Evolutionary conservation across 2,888 invertebrate species (phyloP), one percentile per base, ranked within the genome.

Genomic region (Leptura quadrifasciata): DNA sequence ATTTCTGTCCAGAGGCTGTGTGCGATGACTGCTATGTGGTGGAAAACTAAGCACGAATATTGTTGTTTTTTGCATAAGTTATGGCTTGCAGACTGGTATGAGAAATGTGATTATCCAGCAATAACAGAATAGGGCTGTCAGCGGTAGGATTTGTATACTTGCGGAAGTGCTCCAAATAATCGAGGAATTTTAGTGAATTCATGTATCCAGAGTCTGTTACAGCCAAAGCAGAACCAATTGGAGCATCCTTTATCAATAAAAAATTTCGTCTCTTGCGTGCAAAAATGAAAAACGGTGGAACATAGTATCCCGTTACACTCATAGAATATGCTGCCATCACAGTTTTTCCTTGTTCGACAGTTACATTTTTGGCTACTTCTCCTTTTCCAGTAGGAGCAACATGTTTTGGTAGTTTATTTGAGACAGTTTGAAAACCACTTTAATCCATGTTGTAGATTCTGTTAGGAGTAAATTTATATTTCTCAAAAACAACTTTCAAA

Each of bases 231-330:
- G 75, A 54, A 27, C 75, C 75, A n/a, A 72, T 72, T 12, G 77
- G 72, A 9, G 74, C 58, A 27, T 74, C 71, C 74, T 74, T 84
- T 64, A 85, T 78, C 72, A 84, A 83, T 75, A 82, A 75, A 47
- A 76, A 79, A 75, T 82, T 72, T 84, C 85, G 85, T 71, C 82
- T 81, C 80, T 87, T 86, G 72, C 86, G 68, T 2, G 79, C 78
- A 79, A 85, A 86, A 72, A 85, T 83, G 54, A 85, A 75, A 79
- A 80, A 83, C 52, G 86, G 85, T 79, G 87, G 86, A 39, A 86
- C 55, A 81, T 84, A 86, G 20, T 81, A 79, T 6, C 85, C 86
- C 58, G 83, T 81, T 47, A 84, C 84, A 81, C 83, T 85, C 77
- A 76, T 12, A 85, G 31, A 31, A 31, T 8, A 31, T 31, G 31